Percentiles rank a stretch among this genome's conserved stretches.
Evolutionary conservation across 2,888 invertebrate species (phyloP).

Genomic region (Sarcophaga rosellei): DNA sequence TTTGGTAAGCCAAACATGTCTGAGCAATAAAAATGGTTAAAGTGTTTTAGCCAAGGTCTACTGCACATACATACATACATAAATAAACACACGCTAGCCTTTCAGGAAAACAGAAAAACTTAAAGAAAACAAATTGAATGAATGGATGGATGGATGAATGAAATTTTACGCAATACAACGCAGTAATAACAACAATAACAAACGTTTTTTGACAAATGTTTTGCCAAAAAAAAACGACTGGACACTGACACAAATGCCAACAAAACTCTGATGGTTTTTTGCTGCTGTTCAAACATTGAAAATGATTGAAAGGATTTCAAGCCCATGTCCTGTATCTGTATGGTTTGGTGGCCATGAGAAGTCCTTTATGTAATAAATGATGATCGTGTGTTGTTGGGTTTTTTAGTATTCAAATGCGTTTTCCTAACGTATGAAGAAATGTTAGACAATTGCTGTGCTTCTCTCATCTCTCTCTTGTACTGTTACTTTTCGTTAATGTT

Average conservation of each 20-base stretch:
- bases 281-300: background rate
- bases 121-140: too few relatives aligned
- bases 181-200: constrained; percentile 21
- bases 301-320: background rate
- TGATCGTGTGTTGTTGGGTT: too few relatives aligned
- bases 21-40: constrained; percentile 58
- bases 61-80: background rate
- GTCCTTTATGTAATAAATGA: too few relatives aligned
- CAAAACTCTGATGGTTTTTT: background rate
- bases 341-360: background rate
- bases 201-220: constrained; percentile 29
- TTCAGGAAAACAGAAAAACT: too few relatives aligned
- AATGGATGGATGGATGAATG: background rate
- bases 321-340: background rate
- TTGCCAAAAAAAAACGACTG: too few relatives aligned
- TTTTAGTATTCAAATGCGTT: too few relatives aligned
- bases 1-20: constrained; percentile 62
- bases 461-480: too few relatives aligned
- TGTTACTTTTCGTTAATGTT: background rate
- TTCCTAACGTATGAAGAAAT: too few relatives aligned
- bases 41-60: constrained; percentile 44
- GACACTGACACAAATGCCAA: constrained; percentile 30
- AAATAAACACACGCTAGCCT: background rate
- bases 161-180: constrained; percentile 51
- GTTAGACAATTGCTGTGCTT: too few relatives aligned